Evolutionary conservation across 2,113 vertebrate genomes (phyloP).

Genomic region (Bettongia penicillata): DNA sequence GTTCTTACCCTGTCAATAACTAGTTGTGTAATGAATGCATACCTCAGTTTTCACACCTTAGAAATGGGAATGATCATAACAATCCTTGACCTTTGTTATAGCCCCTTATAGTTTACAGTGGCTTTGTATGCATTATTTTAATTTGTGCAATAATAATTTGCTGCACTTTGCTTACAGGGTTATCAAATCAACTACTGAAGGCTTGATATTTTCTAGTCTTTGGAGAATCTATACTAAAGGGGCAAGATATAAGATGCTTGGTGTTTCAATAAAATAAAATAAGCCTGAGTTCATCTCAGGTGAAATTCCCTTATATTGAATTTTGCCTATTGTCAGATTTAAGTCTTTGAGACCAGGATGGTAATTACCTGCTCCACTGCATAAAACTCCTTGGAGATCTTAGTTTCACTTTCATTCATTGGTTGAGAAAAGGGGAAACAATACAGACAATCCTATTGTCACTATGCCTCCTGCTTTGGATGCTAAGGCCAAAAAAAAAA

Average conservation of each 20-base stretch:
- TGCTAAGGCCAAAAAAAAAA: neutral
- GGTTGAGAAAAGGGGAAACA: neutral
- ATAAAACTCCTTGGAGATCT: neutral
- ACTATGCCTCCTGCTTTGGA: neutral
- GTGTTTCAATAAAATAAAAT: neutral
- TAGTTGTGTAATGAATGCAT: neutral
- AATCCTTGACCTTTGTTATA: neutral
- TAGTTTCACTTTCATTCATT: neutral
- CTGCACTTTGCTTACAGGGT: neutral
- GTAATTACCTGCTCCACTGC: neutral
- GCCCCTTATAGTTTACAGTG: neutral
- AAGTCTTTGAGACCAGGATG: neutral
- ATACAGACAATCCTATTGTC: neutral
- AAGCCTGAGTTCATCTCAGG: neutral
- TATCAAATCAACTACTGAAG: constrained; percentile 28
- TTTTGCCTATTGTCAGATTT: neutral
- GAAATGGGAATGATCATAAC: neutral
- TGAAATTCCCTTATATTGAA: neutral
- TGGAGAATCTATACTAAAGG: neutral
- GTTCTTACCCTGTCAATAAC: neutral
- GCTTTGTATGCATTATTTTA: neutral
- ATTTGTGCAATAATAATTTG: neutral
- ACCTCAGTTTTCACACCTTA: neutral
- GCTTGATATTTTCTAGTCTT: neutral
- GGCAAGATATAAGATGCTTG: neutral